Conservation (phyloP, 2,113 vertebrate genomes). For the Hiodon alosoides region DNA sequence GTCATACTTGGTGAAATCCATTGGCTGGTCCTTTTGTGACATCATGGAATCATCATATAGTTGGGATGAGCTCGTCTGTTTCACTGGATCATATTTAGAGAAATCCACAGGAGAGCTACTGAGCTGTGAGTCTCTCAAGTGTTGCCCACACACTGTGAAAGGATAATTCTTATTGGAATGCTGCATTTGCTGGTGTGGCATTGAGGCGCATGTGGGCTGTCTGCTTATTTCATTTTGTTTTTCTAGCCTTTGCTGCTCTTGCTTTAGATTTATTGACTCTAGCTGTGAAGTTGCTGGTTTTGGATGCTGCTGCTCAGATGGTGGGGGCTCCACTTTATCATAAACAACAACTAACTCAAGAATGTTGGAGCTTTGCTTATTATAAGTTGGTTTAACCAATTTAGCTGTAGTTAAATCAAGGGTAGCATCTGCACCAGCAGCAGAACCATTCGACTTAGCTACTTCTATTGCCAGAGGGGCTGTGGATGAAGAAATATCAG, state of each 20-base stretch:
- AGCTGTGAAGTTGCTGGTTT: conserved; percentile 35
- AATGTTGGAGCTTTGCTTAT: conserved; percentile 48
- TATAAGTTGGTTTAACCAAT: too few species aligned
- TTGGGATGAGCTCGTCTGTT: background rate
- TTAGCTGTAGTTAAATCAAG: conserved; percentile 40
- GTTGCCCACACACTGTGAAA: conserved; percentile 18
- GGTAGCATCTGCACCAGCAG: background rate
- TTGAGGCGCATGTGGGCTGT: background rate
- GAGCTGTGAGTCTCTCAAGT: conserved; percentile 5
- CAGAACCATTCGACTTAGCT: conserved; percentile 32
- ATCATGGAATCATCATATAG: conserved; percentile 23
- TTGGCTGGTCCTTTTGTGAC: conserved; percentile 3
- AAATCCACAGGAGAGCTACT: conserved; percentile 20
- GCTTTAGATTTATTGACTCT: background rate
- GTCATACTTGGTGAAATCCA: conserved; percentile 17
- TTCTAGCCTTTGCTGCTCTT: background rate
- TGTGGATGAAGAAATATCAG: background rate
- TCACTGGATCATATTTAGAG: conserved; percentile 20
- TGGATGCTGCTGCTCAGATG: conserved; percentile 39
- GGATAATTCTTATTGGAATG: conserved; percentile 56
- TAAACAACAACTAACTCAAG: conserved; percentile 61
- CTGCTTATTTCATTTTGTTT: background rate
- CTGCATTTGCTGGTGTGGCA: conserved; percentile 53
- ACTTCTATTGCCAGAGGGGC: conserved; percentile 26
- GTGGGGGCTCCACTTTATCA: conserved; percentile 53